Percentiles rank a stretch among this genome's conserved stretches.
Conservation (phyloP, 2,797 vertebrate genomes). For the Syngnathus rostellatus region DNA sequence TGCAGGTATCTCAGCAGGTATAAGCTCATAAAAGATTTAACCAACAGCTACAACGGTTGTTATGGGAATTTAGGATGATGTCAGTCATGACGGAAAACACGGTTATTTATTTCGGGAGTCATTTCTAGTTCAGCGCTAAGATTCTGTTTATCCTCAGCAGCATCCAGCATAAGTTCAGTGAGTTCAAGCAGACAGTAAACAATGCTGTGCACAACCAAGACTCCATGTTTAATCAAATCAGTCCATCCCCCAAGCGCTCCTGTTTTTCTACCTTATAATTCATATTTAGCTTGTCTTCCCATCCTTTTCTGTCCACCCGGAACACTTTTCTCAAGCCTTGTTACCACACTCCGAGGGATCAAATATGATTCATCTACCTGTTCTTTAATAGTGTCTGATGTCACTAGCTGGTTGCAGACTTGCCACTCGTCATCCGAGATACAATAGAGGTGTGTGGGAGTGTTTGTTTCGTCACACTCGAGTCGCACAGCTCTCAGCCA, state of each 20-base stretch:
- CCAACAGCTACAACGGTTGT: conserved; percentile 20
- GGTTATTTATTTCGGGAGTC: conserved; percentile 23
- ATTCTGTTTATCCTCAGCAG: conserved; percentile 25
- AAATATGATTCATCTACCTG: neutral
- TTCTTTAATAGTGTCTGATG: neutral
- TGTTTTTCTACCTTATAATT: conserved; percentile 11
- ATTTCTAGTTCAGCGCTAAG: conserved; percentile 6
- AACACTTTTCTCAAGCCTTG: conserved; percentile 9
- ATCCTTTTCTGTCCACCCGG: conserved; percentile 14
- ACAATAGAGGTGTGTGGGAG: neutral
- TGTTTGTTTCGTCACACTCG: conserved; percentile 20
- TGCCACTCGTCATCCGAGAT: neutral
- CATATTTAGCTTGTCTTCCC: conserved; percentile 18
- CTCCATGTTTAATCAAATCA: conserved; percentile 31
- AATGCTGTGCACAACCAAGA: conserved; percentile 16
- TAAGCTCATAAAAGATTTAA: neutral
- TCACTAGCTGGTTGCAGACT: neutral
- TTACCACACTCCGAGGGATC: neutral
- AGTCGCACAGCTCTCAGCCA: conserved; percentile 25
- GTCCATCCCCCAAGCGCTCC: neutral
- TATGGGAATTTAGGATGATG: conserved; percentile 17
- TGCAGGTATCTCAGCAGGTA: neutral
- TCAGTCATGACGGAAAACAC: conserved; percentile 29
- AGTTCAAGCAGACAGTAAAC: conserved; percentile 26
- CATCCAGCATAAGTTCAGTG: conserved; percentile 25